These are phyloP conservation scores for Leucopternis melanops DNA, from an alignment of 2,113 vertebrate genomes.

Conservation along the genomic window DNA sequence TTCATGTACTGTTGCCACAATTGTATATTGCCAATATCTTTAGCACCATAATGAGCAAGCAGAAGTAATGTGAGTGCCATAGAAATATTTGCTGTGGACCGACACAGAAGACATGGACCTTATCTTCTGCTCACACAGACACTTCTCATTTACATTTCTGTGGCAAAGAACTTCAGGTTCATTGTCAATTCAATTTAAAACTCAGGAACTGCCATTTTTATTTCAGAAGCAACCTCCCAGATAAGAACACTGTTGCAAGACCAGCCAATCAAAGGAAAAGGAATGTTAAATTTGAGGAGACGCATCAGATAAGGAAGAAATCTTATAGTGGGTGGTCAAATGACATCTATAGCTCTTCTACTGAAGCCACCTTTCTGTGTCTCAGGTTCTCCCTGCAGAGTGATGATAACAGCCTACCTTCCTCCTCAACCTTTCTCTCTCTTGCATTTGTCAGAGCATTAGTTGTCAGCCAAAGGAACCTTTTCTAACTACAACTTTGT, in stretches of 20 bases:
- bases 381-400: background rate
- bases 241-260: background rate
- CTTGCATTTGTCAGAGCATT: background rate
- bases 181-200: background rate
- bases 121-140: background rate
- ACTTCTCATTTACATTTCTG: background rate
- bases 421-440: background rate
- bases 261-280: background rate
- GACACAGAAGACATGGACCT: background rate
- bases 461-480: background rate
- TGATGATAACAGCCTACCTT: background rate
- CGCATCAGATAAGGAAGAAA: background rate
- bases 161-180: background rate
- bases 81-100: background rate
- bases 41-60: background rate
- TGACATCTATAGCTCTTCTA: fast-evolving
- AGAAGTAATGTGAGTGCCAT: background rate
- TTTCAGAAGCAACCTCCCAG: background rate
- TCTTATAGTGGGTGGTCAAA: background rate
- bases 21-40: background rate
- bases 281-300: background rate
- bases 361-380: background rate
- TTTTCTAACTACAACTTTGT: background rate
- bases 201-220: background rate
- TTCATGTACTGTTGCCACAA: background rate